Base-by-base conservation (phyloP, 92 coral and sea anemone genomes). In the Siderastrea siderea region DNA sequence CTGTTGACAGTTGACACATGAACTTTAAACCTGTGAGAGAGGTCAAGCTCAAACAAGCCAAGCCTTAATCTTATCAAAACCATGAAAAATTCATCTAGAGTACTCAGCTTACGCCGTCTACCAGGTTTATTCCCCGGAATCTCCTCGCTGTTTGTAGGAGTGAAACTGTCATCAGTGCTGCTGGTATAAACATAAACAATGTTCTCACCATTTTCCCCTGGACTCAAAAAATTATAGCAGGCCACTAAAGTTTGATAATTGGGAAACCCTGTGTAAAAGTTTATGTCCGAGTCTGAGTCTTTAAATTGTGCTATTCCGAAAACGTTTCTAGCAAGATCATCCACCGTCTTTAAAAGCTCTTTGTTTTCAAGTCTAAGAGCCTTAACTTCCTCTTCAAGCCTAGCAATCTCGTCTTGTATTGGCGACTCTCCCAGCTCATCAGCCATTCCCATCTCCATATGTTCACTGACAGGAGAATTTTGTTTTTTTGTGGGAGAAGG, bases 1-100 rank as follows among this genome's bases (percentile, higher is more conserved):
- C 78, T 90, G 47, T 80, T 90, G 2, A 85, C 77, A 4, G 86
- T 78, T 14, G 90, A 78, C 5, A 60, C 68, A 49, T 78, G 86
- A 12, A 90, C 77, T 4, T 63, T 62, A 73, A 84, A 90, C 38
- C 38, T 26, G 38, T 26, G 38, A 26, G 38, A 26, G 38, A 26
- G 38, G 38, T 26, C 38, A 26, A 26, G 73, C 64, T 89, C 92
- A 64, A 89, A 83, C 16, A 84, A 69, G 1, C 85, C 89, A 44
- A 84, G 85, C 76, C 85, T 68, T 81, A 83, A 38, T 74, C 63
- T 51, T 0, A 52, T 45, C 52, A 68, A 47, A 47, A 70, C 63
- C 80, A 87, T 71, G 71, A 26, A 87, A 61, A 79, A 54, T 48
- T 79, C 74, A 74, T 48, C 60, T 47, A 50, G 78, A 47, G 84